phyloP scores from a whole-genome alignment of 2,888 invertebrate genomes.

The Drosophila fungiperda region DNA sequence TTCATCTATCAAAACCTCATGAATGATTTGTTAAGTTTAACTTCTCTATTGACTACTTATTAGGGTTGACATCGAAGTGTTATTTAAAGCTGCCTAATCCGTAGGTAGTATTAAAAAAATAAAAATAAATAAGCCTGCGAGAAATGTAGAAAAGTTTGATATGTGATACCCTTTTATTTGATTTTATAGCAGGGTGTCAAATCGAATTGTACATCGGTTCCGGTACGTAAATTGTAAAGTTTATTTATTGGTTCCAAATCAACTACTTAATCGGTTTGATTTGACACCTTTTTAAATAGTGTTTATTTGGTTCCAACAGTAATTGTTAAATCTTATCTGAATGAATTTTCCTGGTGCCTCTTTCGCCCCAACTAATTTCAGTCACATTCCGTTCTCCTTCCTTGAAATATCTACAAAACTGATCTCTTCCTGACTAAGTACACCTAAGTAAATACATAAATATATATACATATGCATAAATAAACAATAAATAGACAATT shows the following conservation, averaged over 20 bases:
- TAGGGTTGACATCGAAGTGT: slow-evolving; percentile 64
- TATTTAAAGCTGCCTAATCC: slow-evolving; percentile 37
- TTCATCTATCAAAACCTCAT: slow-evolving; percentile 3
- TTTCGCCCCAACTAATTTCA: background rate
- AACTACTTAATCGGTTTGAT: no score
- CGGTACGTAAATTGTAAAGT: background rate
- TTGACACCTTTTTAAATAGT: background rate
- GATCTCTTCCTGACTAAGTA: slow-evolving; percentile 63
- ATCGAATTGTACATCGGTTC: background rate
- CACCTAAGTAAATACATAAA: slow-evolving; percentile 40
- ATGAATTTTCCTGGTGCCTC: background rate
- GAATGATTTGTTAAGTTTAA: slow-evolving; percentile 1
- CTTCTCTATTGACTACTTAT: slow-evolving; percentile 15
- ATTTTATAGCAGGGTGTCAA: background rate
- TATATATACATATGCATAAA: slow-evolving; percentile 14
- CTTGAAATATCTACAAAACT: slow-evolving; percentile 37
- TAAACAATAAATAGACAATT: slow-evolving; percentile 46
- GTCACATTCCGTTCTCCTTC: background rate
- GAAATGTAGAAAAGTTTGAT: slow-evolving; percentile 36
- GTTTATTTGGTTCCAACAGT: background rate
- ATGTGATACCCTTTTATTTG: slow-evolving; percentile 55
- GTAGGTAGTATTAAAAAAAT: slow-evolving; percentile 19
- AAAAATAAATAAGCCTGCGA: background rate
- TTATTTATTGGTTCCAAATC: background rate
- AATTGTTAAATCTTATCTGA: background rate